Conservation (phyloP, 2,888 invertebrate species). For the Synanthedon vespiformis region DNA sequence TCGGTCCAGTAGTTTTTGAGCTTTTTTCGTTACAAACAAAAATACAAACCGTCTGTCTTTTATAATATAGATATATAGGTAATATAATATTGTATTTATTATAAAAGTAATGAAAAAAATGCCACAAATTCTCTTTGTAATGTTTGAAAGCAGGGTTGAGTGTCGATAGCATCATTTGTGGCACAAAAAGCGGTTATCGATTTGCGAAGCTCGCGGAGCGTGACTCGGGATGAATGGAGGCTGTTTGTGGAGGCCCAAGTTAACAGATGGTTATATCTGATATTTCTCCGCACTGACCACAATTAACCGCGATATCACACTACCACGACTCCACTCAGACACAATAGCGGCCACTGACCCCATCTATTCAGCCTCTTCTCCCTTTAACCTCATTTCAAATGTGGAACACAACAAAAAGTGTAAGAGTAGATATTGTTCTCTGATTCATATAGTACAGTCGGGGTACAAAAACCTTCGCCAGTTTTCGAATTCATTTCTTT, state of each 20-base stretch:
- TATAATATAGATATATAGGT: no score
- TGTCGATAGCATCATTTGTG: constrained; percentile 21
- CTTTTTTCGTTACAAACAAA: no score
- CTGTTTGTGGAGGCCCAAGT: constrained; percentile 9
- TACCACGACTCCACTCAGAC: constrained; percentile 22
- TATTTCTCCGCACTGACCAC: constrained; percentile 21
- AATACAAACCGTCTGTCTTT: no score
- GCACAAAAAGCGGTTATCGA: constrained; percentile 24
- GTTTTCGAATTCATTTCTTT: no score
- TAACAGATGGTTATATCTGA: constrained; percentile 24
- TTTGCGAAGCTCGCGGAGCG: constrained; percentile 33
- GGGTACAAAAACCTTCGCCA: no score
- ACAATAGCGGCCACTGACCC: constrained; percentile 41
- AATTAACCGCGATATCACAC: constrained; percentile 29
- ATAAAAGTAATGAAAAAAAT: no score
- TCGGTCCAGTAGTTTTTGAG: no score
- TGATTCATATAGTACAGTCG: no score
- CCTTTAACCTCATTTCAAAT: constrained; percentile 8
- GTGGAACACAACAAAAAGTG: not conserved
- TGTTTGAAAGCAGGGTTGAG: constrained; percentile 3
- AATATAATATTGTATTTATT: no score
- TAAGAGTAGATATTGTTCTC: no score
- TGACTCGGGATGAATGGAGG: constrained; percentile 47
- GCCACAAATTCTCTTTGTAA: no score
- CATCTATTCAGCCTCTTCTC: constrained; percentile 17